Base-by-base conservation (phyloP, 2,888 invertebrate species). In the Autographa pulchrina region DNA sequence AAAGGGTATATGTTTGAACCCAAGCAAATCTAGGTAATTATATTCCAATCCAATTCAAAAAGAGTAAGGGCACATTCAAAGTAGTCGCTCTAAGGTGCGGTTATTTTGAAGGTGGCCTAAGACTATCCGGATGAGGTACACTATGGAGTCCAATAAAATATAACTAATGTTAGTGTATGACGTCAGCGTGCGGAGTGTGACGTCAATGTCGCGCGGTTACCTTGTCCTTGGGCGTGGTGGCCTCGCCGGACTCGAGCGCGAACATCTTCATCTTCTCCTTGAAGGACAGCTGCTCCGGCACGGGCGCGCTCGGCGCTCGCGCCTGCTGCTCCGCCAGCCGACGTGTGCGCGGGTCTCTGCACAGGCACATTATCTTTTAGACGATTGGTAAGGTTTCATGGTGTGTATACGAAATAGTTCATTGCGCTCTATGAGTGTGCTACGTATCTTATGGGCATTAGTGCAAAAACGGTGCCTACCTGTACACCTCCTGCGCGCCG, bases 191-290 rank as follows among this genome's bases (percentile, higher is more conserved):
- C 35, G 11, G 32, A 32, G 20, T 6, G 3, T 38, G 20, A 13
- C 8, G 64, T 65, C 76, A 80, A 65, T 75, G 68, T 61, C 77
- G 58, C 48, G 69, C 32, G 68, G 77, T 77, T 85, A 95, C 95
- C 96, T 99, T 99, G 92, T 99, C 99, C 94, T 98, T 98, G 81
- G 99, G 99, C 75, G 99, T 98, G 89, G 97, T 97, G 86, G 98
- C 97, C 90, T 99, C 99, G 58, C 99, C 99, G 16, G 99, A 98
- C 96, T 99, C 99, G 95, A 98, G 97, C 59, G 99, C 99, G 96
- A 99, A 99, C 98, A 99, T 99, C 95, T 99, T 99, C 99, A 99
- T 99, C 95, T 99, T 99, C 93, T 99, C 99, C 92, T 99, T 98
- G 95, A 99, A 99, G 71, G 98, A 98, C 75, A 99, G 96, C 88